Conservation (phyloP, 2,797 vertebrate genomes). For the Acipenser ruthenus region DNA sequence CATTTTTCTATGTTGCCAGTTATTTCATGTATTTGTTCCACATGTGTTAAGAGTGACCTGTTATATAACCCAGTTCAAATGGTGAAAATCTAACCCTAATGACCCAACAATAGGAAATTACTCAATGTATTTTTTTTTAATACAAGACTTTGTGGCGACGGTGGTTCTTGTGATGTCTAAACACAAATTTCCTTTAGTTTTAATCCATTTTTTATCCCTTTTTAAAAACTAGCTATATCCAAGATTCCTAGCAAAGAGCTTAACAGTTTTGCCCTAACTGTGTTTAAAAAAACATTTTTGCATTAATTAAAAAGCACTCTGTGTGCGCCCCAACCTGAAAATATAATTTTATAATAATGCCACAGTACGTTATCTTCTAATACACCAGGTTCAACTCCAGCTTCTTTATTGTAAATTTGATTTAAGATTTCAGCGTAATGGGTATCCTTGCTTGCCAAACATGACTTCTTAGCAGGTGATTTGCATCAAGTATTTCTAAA, state of each 20-base stretch:
- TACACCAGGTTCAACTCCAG: conserved; percentile 63
- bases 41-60: too few relatives aligned
- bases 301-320: conserved; percentile 56
- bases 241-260: conserved; percentile 3
- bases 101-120: conserved; percentile 33
- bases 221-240: neutral
- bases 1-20: too few relatives aligned
- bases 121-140: conserved; percentile 42
- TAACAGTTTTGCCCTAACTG: conserved; percentile 29
- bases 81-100: too few relatives aligned
- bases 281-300: conserved; percentile 30
- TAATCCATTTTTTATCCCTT: conserved; percentile 3
- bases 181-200: neutral
- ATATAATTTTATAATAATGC: conserved; percentile 57
- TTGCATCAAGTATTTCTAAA: conserved; percentile 91
- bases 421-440: conserved; percentile 88
- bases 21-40: too few relatives aligned
- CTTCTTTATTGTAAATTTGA: conserved; percentile 73
- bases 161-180: neutral
- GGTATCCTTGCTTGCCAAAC: conserved; percentile 90
- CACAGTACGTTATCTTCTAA: conserved; percentile 55
- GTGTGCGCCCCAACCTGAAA: conserved; percentile 29
- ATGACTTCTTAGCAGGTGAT: conserved; percentile 94
- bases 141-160: conserved; percentile 44
- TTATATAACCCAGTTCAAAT: too few relatives aligned